A percentile compares a stretch with the other conserved stretches of the same genome.
These are phyloP conservation scores for Busseola fusca DNA, from an alignment of 2,888 invertebrate genomes.

Conservation along the genomic window DNA sequence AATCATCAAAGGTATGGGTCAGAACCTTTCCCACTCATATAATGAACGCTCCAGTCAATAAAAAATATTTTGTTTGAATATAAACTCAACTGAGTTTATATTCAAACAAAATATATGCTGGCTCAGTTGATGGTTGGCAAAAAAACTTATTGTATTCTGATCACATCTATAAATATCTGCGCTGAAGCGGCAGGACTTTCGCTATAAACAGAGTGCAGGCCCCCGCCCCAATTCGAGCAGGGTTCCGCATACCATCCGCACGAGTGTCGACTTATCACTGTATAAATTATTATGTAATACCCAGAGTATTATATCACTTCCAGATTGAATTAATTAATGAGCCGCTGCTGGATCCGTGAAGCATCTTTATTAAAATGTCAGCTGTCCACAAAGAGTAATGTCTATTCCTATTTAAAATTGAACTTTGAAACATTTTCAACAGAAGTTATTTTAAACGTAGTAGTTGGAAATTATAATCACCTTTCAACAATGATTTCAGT, in stretches of 20 bases:
- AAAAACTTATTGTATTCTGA: constrained; percentile 70
- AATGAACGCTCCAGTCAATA: constrained; percentile 18
- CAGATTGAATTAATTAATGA: constrained; percentile 24
- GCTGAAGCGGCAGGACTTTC: constrained; percentile 62
- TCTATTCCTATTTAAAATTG: constrained; percentile 14
- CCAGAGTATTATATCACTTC: constrained; percentile 38
- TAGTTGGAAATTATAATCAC: constrained; percentile 7
- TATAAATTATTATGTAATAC: constrained; percentile 52
- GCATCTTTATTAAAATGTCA: constrained; percentile 29
- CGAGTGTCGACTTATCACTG: constrained; percentile 37
- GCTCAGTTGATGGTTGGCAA: constrained; percentile 77
- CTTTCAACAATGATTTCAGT: constrained; percentile 14
- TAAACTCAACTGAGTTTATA: too few species aligned
- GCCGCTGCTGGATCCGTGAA: constrained; percentile 5
- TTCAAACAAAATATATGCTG: too few species aligned
- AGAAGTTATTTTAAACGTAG: neutral
- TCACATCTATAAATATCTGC: constrained; percentile 69
- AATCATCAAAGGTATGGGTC: constrained; percentile 40
- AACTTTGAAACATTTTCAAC: constrained; percentile 29
- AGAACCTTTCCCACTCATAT: constrained; percentile 16
- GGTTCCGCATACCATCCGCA: constrained; percentile 71
- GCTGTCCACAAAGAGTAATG: constrained; percentile 14
- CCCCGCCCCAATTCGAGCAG: constrained; percentile 64
- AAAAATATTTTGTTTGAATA: constrained; percentile 34
- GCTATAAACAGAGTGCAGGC: constrained; percentile 65